Evolutionary conservation across 2,797 vertebrate genomes (phyloP), one percentile per base, ranked within the genome.

Genomic region (Hippocampus kuda): DNA sequence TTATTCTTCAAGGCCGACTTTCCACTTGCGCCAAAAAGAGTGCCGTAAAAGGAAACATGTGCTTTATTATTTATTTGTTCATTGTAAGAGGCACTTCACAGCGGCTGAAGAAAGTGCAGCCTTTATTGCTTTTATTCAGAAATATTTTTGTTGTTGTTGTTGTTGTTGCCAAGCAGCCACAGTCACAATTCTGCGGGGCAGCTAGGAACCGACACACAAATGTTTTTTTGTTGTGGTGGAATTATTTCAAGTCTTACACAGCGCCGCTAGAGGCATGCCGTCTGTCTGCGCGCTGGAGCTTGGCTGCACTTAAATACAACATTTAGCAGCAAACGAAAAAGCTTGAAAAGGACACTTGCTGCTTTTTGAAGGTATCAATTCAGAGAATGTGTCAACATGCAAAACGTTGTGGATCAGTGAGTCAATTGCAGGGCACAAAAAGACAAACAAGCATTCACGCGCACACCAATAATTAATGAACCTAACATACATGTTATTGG

Each of bases 1-100:
- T 65, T 48, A 65, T 65, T 65, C 63, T 65, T 65, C 63, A 48
- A 27, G 63, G 68, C 69, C 70, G 68, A 30, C 44, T 61, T 34
- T 69, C 54, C 1, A 15, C 71, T 62, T 68, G 53, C 78, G 67
- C 75, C 70, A 76, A 63, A 77, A 80, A 77, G 4, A 46, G 44
- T n/a, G 26, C 64, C 34, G 74, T 74, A 72, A 81, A 83, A 53
- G 77, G 48, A 30, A 76, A 80, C 81, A 68, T 72, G 60, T 79
- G 64, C 68, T 82, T 80, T 82, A 70, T 75, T 80, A 72, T 74
- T 79, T 73, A 79, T 84, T 82, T 83, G 60, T 44, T 81, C 66
- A 68, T 75, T 76, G 67, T 73, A 72, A 79, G 68, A 41, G 79
- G 73, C 73, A 73, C 30, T 60, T 60, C 59, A 60, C 27, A 60